phyloP scores from a whole-genome alignment of 2,113 vertebrate genomes.

The Heterotilapia buettikoferi region DNA sequence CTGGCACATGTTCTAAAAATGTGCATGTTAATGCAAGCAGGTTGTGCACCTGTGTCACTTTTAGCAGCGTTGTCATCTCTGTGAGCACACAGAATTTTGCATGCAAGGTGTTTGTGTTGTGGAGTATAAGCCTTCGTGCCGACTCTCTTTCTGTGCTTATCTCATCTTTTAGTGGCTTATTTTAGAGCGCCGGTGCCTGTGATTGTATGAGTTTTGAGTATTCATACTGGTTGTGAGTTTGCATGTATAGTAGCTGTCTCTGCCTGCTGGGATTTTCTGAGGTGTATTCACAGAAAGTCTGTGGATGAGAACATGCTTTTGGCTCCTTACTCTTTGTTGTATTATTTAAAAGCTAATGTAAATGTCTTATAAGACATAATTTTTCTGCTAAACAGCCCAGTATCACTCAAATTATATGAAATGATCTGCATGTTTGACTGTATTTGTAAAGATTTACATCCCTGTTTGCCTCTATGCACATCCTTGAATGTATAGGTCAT shows the following conservation, averaged over 20 bases:
- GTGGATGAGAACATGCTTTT: not conserved
- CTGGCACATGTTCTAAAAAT: not conserved
- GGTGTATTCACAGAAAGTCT: not conserved
- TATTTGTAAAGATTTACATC: not conserved
- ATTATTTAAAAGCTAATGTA: not conserved
- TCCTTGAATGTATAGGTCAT: not conserved
- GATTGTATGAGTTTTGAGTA: not conserved
- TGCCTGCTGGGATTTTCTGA: not conserved
- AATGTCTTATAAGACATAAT: not conserved
- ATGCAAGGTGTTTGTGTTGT: not conserved
- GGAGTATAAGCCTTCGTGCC: not conserved
- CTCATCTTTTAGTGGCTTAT: not conserved
- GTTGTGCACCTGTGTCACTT: not conserved
- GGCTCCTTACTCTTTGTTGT: not conserved
- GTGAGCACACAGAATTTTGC: not conserved
- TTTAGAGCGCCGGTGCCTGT: not conserved
- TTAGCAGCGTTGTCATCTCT: not conserved
- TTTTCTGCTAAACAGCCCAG: not conserved
- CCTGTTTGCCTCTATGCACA: not conserved
- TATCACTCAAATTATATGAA: rapidly evolving
- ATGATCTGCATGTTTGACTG: not conserved
- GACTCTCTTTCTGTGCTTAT: not conserved
- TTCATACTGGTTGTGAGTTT: not conserved
- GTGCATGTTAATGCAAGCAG: not conserved
- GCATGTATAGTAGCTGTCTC: not conserved